phyloP scores from a whole-genome alignment of 2,797 vertebrate species.

The Diceros bicornis region DNA sequence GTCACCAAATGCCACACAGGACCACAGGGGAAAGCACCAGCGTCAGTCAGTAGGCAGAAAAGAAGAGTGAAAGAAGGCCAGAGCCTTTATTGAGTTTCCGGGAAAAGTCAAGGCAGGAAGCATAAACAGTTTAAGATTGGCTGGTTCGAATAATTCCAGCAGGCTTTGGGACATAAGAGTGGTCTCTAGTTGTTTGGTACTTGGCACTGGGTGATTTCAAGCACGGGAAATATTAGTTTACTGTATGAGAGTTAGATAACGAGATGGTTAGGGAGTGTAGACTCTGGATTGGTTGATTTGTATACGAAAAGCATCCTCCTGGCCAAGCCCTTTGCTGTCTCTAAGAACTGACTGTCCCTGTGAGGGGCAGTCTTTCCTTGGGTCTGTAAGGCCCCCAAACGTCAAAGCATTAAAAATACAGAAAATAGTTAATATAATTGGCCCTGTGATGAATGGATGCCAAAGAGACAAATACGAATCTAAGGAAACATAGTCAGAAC shows the following conservation, averaged over 20 bases:
- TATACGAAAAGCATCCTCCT: not conserved
- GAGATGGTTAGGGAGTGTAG: not conserved
- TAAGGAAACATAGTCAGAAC: not conserved
- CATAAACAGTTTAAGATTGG: not conserved
- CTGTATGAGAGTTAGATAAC: not conserved
- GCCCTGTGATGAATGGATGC: not conserved
- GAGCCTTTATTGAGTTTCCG: not conserved
- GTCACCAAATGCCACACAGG: not conserved
- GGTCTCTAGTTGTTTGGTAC: not conserved
- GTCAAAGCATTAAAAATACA: not conserved
- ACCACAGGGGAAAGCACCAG: not conserved
- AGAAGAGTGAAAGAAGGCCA: not conserved
- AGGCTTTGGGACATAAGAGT: not conserved
- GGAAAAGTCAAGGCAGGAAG: not conserved
- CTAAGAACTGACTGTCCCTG: not conserved
- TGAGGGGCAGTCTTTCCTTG: not conserved
- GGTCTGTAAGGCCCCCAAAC: not conserved
- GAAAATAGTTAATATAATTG: not conserved
- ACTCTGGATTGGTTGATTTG: not conserved
- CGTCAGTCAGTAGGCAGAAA: not conserved
- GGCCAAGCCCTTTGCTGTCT: not conserved
- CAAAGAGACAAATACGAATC: not conserved
- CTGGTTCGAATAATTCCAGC: not conserved
- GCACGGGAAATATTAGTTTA: not conserved
- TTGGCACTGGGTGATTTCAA: not conserved